Evolutionary conservation across 2,888 invertebrate genomes (phyloP).

Genomic region (Pachydiplax longipennis): DNA sequence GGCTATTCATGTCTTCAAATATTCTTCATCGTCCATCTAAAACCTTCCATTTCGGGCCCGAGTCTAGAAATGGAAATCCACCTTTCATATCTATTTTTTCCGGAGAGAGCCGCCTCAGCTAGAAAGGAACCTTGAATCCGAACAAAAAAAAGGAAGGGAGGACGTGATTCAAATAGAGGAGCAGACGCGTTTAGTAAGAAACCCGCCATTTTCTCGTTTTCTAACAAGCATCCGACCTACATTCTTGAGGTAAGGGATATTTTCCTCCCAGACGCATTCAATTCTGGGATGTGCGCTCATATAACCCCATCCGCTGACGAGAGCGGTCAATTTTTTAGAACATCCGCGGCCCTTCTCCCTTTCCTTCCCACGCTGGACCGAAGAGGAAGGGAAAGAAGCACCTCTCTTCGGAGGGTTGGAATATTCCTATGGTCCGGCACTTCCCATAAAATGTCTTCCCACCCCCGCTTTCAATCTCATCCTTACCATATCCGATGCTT

Average conservation of each 20-base stretch:
- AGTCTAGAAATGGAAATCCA: no score
- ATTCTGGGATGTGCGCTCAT: background rate
- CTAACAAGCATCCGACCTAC: background rate
- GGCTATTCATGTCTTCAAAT: no score
- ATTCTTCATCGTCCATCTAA: no score
- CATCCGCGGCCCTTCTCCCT: background rate
- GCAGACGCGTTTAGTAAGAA: background rate
- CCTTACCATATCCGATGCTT: background rate
- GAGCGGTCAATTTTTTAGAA: background rate
- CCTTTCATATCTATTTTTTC: no score
- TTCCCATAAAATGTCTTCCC: background rate
- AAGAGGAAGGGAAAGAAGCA: background rate
- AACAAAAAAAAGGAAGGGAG: background rate
- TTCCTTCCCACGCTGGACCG: background rate
- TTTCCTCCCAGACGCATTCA: background rate
- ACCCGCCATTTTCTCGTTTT: background rate
- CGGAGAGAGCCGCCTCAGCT: background rate
- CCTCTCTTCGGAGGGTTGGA: background rate
- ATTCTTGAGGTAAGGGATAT: background rate
- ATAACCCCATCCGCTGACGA: background rate
- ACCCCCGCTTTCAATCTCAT: background rate
- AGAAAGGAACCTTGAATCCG: background rate
- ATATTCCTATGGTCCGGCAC: background rate
- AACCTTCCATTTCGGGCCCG: no score
- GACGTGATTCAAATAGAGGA: background rate